Evolutionary conservation across 2,888 invertebrate genomes (phyloP), one percentile per base, ranked within the genome.

Genomic region (Carabus problematicus): DNA sequence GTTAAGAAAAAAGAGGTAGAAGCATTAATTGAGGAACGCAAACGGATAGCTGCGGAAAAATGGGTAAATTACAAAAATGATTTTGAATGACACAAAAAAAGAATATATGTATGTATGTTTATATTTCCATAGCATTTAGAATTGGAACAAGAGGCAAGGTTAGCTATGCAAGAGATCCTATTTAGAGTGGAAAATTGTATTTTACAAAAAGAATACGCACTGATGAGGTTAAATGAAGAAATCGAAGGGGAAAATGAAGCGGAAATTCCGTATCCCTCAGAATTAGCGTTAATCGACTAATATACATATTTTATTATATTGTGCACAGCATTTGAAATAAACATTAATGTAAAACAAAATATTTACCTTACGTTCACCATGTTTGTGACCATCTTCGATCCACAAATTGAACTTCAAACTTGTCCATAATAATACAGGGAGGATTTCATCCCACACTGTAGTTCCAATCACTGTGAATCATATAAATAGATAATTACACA

Each of bases 111-210:
- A 16, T 52, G 3, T 9, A 12, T 16, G 18, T 14, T 14, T 14
- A 14, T 9, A 52, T 16, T 52, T 52, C 1, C 8, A 52, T 9
- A 52, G 18, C 11, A 52, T 12, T 9, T 29, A 68, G 76, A 79
- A 64, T 70, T 80, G 3, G 78, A 81, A 72, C 76, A 79, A 42
- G 82, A 81, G 55, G 81, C 81, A 0, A 76, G 73, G 71, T 74
- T 73, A 11, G 78, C 78, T 0, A 76, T 82, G 6, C 64, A 79
- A 9, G 80, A 81, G 41, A 76, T 81, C 74, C 74, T 82, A 7
- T 73, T 77, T 45, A 74, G 75, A 59, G 80, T 80, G 0, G 81
- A 81, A 74, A 76, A 78, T 67, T 75, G 77, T 55, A 79, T 76
- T 1, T 74, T 77, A 39, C 73, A 76, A 45, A 75, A 77, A 8